Evolutionary conservation across 2,797 vertebrate species (phyloP).

Genomic region (Spatula clypeata): DNA sequence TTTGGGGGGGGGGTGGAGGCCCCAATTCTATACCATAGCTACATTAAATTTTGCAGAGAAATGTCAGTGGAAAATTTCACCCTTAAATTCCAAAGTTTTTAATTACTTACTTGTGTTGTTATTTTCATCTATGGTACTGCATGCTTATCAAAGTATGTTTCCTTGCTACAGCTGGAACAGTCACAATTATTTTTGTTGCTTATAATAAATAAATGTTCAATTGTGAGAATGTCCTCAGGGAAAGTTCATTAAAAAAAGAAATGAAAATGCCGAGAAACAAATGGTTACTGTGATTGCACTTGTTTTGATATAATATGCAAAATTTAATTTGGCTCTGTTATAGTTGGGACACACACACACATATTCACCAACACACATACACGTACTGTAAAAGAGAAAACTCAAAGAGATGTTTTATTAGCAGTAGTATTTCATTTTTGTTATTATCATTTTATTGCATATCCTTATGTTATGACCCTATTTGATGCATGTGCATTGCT

Average conservation of each 20-base stretch:
- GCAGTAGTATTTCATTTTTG: constrained; percentile 71
- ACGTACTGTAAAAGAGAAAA: constrained; percentile 54
- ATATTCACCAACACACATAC: background rate
- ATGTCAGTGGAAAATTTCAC: background rate
- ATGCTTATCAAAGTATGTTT: constrained; percentile 66
- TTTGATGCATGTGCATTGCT: constrained; percentile 46
- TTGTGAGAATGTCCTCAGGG: constrained; percentile 76
- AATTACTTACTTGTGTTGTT: constrained; percentile 44
- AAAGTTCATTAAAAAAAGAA: constrained; percentile 79
- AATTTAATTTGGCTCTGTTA: constrained; percentile 76
- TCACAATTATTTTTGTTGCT: constrained; percentile 76
- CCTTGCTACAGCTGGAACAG: constrained; percentile 73
- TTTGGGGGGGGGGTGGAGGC: background rate
- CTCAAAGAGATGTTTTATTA: constrained; percentile 73
- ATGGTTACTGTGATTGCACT: constrained; percentile 75
- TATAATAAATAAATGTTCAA: constrained; percentile 82
- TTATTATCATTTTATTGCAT: constrained; percentile 76
- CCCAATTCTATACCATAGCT: background rate
- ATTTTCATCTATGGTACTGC: constrained; percentile 48
- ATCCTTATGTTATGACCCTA: constrained; percentile 36
- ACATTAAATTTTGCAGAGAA: background rate
- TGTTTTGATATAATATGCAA: constrained; percentile 82
- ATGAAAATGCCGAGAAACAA: constrained; percentile 76
- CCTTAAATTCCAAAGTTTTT: constrained; percentile 35
- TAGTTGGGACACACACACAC: constrained; percentile 35